Evolutionary conservation across 2,888 invertebrate genomes (phyloP).

Genomic region (Zaprionus lineosus): DNA sequence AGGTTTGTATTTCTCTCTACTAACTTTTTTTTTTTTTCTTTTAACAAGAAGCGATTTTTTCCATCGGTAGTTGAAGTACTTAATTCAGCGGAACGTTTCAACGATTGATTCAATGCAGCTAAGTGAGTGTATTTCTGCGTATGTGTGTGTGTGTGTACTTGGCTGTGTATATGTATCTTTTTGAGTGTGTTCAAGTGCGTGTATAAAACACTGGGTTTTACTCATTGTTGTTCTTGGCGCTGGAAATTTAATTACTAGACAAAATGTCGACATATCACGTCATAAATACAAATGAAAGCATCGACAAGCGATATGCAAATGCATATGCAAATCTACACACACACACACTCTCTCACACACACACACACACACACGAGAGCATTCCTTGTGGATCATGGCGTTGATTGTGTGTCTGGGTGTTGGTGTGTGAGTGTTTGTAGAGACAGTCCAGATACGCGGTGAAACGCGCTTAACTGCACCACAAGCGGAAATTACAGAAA

Average conservation of each 20-base stretch:
- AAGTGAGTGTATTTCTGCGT: conserved; percentile 14
- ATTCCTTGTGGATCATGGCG: background rate
- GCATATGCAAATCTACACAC: conserved; percentile 3
- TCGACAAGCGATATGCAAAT: conserved; percentile 1
- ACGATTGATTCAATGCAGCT: conserved; percentile 61
- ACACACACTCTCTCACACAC: background rate
- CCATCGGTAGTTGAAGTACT: conserved; percentile 32
- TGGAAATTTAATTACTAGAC: conserved; percentile 67
- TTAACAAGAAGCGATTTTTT: conserved; percentile 15
- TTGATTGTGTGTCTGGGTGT: background rate
- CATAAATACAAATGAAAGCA: conserved; percentile 57
- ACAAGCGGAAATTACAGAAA: conserved; percentile 4
- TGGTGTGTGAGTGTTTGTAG: background rate
- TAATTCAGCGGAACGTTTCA: conserved; percentile 53
- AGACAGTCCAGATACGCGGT: too few relatives aligned
- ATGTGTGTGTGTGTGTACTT: conserved; percentile 2
- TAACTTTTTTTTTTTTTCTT: conserved; percentile 10
- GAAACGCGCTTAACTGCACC: too few relatives aligned
- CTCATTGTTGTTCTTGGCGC: conserved; percentile 28
- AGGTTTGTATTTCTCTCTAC: conserved; percentile 14
- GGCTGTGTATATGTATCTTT: background rate
- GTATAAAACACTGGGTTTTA: conserved; percentile 25
- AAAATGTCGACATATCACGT: conserved; percentile 65
- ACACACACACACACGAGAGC: background rate
- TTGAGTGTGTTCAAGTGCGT: conserved; percentile 30